phyloP scores from a whole-genome alignment of 1,140 invertebrate species.

The Thaumetopoea pityocampa region DNA sequence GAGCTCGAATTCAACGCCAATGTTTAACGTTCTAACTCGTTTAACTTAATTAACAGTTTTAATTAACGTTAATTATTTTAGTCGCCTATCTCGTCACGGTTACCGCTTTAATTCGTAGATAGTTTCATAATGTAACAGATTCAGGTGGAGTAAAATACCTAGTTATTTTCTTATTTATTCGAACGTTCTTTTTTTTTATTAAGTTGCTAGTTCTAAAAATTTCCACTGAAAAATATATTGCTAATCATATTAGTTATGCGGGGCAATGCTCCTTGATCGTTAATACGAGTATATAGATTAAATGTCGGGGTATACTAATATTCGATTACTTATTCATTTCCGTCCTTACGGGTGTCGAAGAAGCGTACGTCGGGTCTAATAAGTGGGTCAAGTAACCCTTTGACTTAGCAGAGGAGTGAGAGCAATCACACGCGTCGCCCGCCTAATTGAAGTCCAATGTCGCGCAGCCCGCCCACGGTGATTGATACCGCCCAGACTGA shows the following conservation, averaged over 20 bases:
- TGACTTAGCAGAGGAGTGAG: constrained; percentile 59
- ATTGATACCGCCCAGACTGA: constrained; percentile 62
- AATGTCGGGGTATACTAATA: constrained; percentile 26
- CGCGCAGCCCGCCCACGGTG: constrained; percentile 64
- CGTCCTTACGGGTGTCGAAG: constrained; percentile 41
- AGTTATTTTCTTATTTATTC: too few species aligned
- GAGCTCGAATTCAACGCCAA: background rate
- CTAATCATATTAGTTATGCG: too few species aligned
- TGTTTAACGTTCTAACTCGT: constrained; percentile 15
- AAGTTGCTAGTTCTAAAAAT: too few species aligned
- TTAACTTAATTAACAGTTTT: constrained; percentile 37
- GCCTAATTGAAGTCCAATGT: constrained; percentile 75
- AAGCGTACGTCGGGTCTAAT: constrained; percentile 50
- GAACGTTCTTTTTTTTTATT: too few species aligned
- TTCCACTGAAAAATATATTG: too few species aligned
- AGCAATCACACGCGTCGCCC: constrained; percentile 67
- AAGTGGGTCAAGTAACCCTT: constrained; percentile 72
- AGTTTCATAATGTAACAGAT: constrained; percentile 21
- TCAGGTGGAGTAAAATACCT: constrained; percentile 5
- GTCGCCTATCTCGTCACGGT: constrained; percentile 37
- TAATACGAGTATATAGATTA: constrained; percentile 2
- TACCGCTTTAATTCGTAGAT: constrained; percentile 34
- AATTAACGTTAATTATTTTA: constrained; percentile 44
- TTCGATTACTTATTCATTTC: constrained; percentile 50
- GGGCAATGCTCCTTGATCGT: too few species aligned